Base-by-base conservation (phyloP, 2,888 invertebrate genomes). In the Exephanes ischioxanthus region DNA sequence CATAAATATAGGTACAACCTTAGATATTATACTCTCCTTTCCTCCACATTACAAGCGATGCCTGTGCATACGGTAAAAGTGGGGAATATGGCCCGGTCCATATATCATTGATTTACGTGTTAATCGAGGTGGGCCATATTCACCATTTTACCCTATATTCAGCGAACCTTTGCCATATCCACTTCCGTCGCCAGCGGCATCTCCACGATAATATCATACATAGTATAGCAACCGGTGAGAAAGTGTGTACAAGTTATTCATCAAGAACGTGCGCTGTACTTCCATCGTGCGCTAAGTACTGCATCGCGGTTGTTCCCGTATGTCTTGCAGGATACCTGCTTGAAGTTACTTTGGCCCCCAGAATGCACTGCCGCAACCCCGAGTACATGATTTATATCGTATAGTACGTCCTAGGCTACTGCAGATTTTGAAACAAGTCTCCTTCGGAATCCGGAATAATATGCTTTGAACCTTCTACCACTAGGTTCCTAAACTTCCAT, bases 161-260 rank as follows among this genome's bases (percentile, higher is more conserved):
- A 70, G 75, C 66, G 51, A 68, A 82, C 81, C 70, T 78, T 79
- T 66, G 72, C 84, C 85, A 71, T 75, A 70, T 85, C 72, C 72
- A 73, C 76, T 70, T 58, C 71, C 77, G 53, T 82, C 55, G 70
- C 75, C 51, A 51, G 78, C 55, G 58, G 78, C 72, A 75, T 70
- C 71, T 61, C 71, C 67, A 9, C 66, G 58, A 41, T 33, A 14
- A 26, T 41, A 33, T 19, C 41, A 45, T 41, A 76, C 70, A 70
- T 73, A 63, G 61, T 80, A 45, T 63, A 55, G 16, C 55, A 81
- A 68, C 73, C 78, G 63, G 73, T 81, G 78, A 81, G 85, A 85
- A 85, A 85, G 79, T 70, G 75, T 82, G 82, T 79, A 76, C 79
- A 85, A 85, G 85, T 85, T 85, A 85, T 85, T 82, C 85, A 82